Conservation (phyloP, 2,888 invertebrate species). For the Pogonocherus hispidulus region DNA sequence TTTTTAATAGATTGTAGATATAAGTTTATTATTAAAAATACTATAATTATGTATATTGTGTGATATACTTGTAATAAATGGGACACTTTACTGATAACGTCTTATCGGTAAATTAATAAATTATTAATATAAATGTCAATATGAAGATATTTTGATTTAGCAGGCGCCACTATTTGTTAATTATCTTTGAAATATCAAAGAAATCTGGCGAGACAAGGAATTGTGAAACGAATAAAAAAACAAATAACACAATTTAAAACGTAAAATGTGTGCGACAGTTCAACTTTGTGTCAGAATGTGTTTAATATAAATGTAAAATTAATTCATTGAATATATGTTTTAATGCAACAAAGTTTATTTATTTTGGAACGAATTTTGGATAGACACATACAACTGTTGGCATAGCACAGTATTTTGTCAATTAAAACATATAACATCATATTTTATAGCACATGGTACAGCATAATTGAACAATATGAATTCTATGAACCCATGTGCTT, state of each 20-base stretch:
- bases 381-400: too few relatives aligned
- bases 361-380: too few relatives aligned
- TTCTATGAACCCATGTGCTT: too few relatives aligned
- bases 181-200: background rate
- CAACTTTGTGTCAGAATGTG: too few relatives aligned
- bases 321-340: too few relatives aligned
- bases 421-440: too few relatives aligned
- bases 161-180: conserved; percentile 2
- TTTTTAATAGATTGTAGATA: conserved; percentile 13
- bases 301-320: too few relatives aligned
- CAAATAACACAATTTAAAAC: background rate
- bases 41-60: conserved; percentile 18
- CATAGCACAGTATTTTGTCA: too few relatives aligned
- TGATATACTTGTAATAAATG: conserved; percentile 20
- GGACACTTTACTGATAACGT: background rate
- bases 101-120: background rate
- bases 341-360: too few relatives aligned
- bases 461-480: too few relatives aligned
- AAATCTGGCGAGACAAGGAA: background rate
- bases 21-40: conserved; percentile 6
- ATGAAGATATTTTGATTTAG: conserved; percentile 1
- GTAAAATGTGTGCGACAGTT: too few relatives aligned
- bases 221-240: background rate
- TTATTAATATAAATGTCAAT: background rate
- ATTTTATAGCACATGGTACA: too few relatives aligned